Percentiles rank a stretch among this genome's conserved stretches.
phyloP scores from a whole-genome alignment of 2,113 vertebrate species.

The Engystomops pustulosus region DNA sequence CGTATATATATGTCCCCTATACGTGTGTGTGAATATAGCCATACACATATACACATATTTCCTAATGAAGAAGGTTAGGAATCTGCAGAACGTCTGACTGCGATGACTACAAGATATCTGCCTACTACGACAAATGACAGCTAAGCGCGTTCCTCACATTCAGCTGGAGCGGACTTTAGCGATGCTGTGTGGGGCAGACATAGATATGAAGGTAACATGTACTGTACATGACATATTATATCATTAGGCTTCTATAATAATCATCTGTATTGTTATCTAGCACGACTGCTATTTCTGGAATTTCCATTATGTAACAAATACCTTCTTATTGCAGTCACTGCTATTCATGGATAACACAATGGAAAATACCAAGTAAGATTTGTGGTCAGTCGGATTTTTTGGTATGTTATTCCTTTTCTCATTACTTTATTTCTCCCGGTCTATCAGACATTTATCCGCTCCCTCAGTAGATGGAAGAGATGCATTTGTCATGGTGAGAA shows the following conservation, averaged over 20 bases:
- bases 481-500: too few species aligned
- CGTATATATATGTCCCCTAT: too few species aligned
- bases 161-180: neutral
- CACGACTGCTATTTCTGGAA: conserved; percentile 35
- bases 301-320: conserved; percentile 33
- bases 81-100: too few species aligned
- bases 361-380: conserved; percentile 39
- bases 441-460: too few species aligned
- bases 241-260: neutral
- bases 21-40: too few species aligned
- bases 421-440: too few species aligned
- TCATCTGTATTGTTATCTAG: conserved; percentile 14
- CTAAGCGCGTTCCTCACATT: neutral
- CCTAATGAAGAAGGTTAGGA: too few species aligned
- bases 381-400: conserved; percentile 17
- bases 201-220: neutral
- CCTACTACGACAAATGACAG: neutral
- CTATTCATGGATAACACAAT: conserved; percentile 18
- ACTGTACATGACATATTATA: neutral
- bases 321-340: conserved; percentile 13
- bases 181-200: neutral
- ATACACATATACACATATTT: too few species aligned
- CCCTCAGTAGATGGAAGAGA: too few species aligned
- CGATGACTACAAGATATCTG: neutral
- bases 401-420: conserved; percentile 13